Evolutionary conservation across 2,113 vertebrate species (phyloP).

Genomic region (Istiophorus platypterus): DNA sequence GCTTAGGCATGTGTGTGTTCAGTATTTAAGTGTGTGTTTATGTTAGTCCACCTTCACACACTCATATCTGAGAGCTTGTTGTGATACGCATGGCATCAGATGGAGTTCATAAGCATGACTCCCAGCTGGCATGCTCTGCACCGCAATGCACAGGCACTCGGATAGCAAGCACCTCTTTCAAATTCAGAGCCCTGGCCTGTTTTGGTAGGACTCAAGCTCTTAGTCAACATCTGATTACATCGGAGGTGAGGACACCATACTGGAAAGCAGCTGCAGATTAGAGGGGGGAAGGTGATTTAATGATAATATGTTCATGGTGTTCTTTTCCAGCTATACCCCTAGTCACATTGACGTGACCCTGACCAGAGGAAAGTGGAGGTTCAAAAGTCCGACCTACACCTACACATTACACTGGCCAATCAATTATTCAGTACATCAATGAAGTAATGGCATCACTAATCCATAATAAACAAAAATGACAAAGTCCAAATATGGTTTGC

Average conservation of each 20-base stretch:
- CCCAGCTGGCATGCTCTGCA: background rate
- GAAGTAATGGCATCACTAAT: background rate
- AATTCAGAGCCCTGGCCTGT: background rate
- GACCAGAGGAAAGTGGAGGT: background rate
- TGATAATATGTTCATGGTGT: background rate
- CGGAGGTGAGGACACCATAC: background rate
- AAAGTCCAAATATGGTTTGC: background rate
- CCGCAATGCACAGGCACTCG: background rate
- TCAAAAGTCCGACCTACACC: too few species aligned
- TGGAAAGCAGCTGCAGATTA: conserved; percentile 17
- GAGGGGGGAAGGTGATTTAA: background rate
- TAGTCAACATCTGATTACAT: conserved; percentile 46
- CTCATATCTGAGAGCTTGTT: conserved; percentile 1
- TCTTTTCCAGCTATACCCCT: background rate
- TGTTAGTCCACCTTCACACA: background rate
- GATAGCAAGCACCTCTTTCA: conserved; percentile 20
- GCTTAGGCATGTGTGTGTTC: background rate
- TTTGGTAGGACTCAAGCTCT: conserved; percentile 15
- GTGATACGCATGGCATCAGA: conserved; percentile 8
- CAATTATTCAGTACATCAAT: background rate
- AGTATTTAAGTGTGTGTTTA: background rate
- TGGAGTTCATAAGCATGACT: conserved; percentile 7
- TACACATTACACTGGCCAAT: background rate
- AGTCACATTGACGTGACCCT: background rate
- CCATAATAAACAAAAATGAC: background rate